phyloP scores from a whole-genome alignment of 2,113 vertebrate genomes.

The Scytalopus superciliaris region DNA sequence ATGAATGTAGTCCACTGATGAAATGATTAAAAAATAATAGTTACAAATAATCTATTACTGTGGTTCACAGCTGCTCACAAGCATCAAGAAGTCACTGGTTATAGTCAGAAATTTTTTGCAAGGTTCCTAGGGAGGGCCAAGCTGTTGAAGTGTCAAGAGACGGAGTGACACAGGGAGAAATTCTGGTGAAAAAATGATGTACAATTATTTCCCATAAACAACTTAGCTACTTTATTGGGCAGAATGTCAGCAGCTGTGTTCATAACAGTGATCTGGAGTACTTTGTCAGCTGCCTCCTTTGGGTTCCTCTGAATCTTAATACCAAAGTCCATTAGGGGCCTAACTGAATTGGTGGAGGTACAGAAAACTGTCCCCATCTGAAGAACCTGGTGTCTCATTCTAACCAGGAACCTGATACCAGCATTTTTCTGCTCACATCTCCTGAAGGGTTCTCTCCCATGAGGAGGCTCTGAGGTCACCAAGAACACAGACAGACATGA shows the following conservation, averaged over 20 bases:
- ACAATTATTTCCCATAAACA: neutral
- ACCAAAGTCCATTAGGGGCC: neutral
- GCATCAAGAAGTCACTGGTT: neutral
- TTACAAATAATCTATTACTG: neutral
- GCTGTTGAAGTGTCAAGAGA: neutral
- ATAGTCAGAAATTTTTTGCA: neutral
- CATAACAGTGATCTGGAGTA: neutral
- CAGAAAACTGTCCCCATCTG: neutral
- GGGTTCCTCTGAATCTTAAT: neutral
- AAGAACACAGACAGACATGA: neutral
- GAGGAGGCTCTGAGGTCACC: neutral
- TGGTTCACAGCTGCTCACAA: neutral
- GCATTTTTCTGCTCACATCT: neutral
- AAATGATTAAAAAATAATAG: neutral
- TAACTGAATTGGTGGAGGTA: neutral
- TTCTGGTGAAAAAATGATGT: neutral
- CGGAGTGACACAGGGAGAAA: neutral
- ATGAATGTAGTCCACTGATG: neutral
- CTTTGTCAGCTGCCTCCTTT: neutral
- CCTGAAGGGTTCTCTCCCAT: neutral
- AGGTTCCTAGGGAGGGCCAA: neutral
- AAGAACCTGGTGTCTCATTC: neutral
- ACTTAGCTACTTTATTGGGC: neutral
- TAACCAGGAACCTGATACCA: neutral
- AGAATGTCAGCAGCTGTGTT: neutral